Evolutionary conservation across 2,888 invertebrate species (phyloP).

Genomic region (Toxonevra muliebris): DNA sequence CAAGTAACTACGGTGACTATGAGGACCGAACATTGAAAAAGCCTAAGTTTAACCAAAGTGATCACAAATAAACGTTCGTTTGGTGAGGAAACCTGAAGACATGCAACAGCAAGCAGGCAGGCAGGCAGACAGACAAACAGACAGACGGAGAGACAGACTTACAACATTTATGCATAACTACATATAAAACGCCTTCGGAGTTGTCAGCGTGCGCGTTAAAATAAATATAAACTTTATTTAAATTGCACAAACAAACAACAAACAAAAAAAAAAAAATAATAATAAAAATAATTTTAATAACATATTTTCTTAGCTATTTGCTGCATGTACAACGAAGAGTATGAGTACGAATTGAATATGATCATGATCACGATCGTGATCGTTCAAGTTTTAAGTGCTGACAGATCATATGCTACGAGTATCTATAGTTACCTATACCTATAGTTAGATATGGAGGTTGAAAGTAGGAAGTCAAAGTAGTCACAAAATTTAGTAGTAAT

Average conservation of each 20-base stretch:
- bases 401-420: too few relatives aligned
- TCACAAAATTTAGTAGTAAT: conserved; percentile 10
- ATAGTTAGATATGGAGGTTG: not conserved
- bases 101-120: too few relatives aligned
- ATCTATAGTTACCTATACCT: too few relatives aligned
- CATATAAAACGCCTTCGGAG: not conserved
- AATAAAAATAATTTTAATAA: conserved; percentile 24
- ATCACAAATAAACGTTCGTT: too few relatives aligned
- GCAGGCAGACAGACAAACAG: too few relatives aligned
- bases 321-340: not conserved
- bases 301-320: conserved; percentile 15
- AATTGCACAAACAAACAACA: not conserved
- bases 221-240: conserved; percentile 16
- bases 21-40: too few relatives aligned
- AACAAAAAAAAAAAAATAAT: not conserved
- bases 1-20: too few relatives aligned
- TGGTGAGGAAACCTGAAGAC: too few relatives aligned
- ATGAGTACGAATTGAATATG: not conserved
- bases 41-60: too few relatives aligned
- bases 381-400: too few relatives aligned
- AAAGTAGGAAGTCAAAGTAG: conserved; percentile 11
- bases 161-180: too few relatives aligned
- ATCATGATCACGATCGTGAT: not conserved
- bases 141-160: too few relatives aligned
- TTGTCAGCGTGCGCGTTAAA: conserved; percentile 20